Conservation (phyloP, 2,113 vertebrate species). For the Psephotus haematonotus region DNA sequence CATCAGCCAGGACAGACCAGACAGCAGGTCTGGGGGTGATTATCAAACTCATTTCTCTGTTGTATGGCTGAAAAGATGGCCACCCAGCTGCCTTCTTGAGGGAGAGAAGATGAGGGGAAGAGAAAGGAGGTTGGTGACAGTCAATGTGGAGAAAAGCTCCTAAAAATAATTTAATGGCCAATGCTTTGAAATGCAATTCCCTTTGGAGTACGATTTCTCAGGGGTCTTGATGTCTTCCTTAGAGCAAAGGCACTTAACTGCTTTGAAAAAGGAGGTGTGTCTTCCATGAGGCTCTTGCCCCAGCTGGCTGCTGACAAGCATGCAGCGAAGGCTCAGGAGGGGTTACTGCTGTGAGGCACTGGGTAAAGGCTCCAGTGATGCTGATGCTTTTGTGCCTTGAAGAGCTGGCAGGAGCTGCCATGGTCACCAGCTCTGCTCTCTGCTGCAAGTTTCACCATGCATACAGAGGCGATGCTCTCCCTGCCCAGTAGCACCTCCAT, state of each 20-base stretch:
- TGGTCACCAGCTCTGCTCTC: neutral
- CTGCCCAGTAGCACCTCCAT: accelerated
- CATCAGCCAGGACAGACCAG: neutral
- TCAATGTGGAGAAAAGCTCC: neutral
- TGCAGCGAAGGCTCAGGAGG: accelerated
- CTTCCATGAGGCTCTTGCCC: neutral
- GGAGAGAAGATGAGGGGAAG: neutral
- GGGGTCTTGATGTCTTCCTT: neutral
- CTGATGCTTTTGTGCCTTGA: accelerated
- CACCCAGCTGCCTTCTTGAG: neutral
- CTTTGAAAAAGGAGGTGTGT: neutral
- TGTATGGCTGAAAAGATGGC: neutral
- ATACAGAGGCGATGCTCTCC: neutral
- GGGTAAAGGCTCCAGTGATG: accelerated
- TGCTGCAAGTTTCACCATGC: accelerated
- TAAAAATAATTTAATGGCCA: neutral
- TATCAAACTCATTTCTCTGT: neutral
- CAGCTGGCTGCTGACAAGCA: neutral
- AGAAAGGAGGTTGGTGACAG: neutral
- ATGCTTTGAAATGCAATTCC: neutral
- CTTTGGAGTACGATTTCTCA: neutral
- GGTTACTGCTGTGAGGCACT: neutral
- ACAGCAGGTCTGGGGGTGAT: neutral
- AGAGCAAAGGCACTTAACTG: neutral
- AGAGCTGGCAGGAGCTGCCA: neutral